Evolutionary conservation across 2,888 invertebrate species (phyloP).

Genomic region (Trichopria drosophilae): DNA sequence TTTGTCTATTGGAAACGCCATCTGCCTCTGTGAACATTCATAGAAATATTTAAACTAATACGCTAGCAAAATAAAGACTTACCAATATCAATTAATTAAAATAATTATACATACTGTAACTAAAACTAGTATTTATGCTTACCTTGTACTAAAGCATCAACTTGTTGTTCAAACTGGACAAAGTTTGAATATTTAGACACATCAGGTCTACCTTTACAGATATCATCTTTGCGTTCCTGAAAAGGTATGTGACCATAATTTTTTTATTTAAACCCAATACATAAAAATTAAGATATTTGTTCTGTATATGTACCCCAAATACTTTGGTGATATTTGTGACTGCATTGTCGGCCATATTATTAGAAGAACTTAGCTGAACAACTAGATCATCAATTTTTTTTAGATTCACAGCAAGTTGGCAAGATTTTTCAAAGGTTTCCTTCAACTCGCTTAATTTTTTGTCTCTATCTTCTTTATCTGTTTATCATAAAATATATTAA

Average conservation of each 20-base stretch:
- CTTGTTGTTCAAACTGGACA: slow-evolving; percentile 33
- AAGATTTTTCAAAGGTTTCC: slow-evolving; percentile 35
- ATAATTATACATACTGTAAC: too few species aligned
- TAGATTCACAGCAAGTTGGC: slow-evolving; percentile 34
- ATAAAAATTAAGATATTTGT: too few species aligned
- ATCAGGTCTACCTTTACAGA: slow-evolving; percentile 31
- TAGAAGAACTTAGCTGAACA: too few species aligned
- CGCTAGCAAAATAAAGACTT: neutral
- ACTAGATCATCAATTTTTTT: slow-evolving; percentile 14
- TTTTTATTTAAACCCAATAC: too few species aligned
- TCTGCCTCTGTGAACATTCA: slow-evolving; percentile 18
- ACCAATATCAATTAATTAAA: neutral
- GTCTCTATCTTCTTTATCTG: slow-evolving; percentile 34
- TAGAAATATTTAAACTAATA: neutral
- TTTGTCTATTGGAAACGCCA: slow-evolving; percentile 7
- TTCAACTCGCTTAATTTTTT: slow-evolving; percentile 36
- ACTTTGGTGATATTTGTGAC: too few species aligned
- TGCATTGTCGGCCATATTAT: too few species aligned
- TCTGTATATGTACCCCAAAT: too few species aligned
- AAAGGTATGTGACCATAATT: slow-evolving; percentile 11
- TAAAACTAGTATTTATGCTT: slow-evolving; percentile 6
- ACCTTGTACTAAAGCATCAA: slow-evolving; percentile 39
- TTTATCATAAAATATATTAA: too few species aligned
- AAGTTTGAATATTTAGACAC: slow-evolving; percentile 27
- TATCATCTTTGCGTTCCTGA: slow-evolving; percentile 37